Evolutionary conservation across 2,113 vertebrate species (phyloP).

Genomic region (Notothenia coriiceps): DNA sequence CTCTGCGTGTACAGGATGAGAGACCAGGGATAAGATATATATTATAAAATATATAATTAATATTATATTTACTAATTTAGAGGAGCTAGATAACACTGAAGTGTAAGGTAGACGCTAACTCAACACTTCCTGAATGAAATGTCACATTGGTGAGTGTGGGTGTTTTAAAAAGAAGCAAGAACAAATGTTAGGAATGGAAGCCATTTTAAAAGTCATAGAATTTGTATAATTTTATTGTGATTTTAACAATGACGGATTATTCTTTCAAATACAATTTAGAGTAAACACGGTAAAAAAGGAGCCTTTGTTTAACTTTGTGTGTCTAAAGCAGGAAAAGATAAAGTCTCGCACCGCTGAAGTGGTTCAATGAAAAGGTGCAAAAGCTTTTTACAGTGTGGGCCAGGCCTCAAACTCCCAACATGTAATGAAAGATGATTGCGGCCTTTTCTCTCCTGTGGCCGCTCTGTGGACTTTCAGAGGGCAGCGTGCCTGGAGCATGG

Average conservation of each 20-base stretch:
- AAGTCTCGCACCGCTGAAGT: background rate
- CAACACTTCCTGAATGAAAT: background rate
- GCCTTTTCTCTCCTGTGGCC: constrained; percentile 19
- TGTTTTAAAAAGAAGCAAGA: too few species aligned
- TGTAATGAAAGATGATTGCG: constrained; percentile 44
- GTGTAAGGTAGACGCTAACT: background rate
- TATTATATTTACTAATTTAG: background rate
- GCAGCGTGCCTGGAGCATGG: constrained; percentile 17
- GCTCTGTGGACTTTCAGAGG: constrained; percentile 1
- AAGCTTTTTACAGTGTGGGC: constrained; percentile 21
- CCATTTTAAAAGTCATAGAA: too few species aligned
- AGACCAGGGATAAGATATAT: too few species aligned
- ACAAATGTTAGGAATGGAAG: too few species aligned
- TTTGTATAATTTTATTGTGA: too few species aligned
- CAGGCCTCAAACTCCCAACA: constrained; percentile 21
- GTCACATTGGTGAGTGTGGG: background rate
- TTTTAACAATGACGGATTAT: background rate
- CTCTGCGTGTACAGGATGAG: background rate
- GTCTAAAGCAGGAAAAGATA: background rate
- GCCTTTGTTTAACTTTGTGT: background rate
- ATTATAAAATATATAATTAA: background rate
- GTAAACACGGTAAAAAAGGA: background rate
- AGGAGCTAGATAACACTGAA: too few species aligned
- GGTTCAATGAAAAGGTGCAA: constrained; percentile 28
- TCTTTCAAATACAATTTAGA: background rate